Conservation (phyloP, 1,140 invertebrate genomes). For the Hetaerina americana region DNA sequence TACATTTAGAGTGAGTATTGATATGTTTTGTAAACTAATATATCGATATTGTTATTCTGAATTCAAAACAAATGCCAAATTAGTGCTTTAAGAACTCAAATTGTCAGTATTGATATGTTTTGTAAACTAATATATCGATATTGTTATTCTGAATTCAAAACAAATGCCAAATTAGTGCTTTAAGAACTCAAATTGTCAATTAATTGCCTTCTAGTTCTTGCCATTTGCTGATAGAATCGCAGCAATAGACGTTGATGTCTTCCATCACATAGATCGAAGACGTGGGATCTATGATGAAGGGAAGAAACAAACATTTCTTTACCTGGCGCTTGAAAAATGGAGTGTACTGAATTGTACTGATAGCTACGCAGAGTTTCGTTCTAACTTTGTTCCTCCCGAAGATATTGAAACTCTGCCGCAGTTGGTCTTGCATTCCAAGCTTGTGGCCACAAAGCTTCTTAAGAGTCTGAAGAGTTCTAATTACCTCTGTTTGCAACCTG, state of each 20-base stretch:
- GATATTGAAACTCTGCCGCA: conserved; percentile 65
- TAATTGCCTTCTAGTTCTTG: conserved; percentile 55
- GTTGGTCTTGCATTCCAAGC: conserved; percentile 61
- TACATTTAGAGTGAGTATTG: not conserved
- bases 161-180: too few relatives aligned
- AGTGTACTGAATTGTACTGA: conserved; percentile 69
- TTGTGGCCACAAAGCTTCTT: conserved; percentile 53
- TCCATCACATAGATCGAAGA: conserved; percentile 55
- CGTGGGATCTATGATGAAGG: conserved; percentile 43
- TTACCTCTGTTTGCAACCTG: conserved; percentile 56
- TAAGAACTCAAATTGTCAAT: not conserved
- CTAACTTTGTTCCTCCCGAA: conserved; percentile 36
- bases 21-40: too few relatives aligned
- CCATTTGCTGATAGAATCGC: conserved; percentile 71
- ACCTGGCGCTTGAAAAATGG: conserved; percentile 75
- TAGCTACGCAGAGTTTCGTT: conserved; percentile 60
- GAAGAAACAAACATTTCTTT: conserved; percentile 60
- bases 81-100: not conserved
- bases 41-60: too few relatives aligned
- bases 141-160: too few relatives aligned
- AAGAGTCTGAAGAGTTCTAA: conserved; percentile 57
- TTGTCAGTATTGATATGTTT: not conserved
- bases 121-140: too few relatives aligned
- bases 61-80: too few relatives aligned
- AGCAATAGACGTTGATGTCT: conserved; percentile 66